Base-by-base conservation (phyloP, 2,113 vertebrate genomes). In the Pomatostomus ruficeps region DNA sequence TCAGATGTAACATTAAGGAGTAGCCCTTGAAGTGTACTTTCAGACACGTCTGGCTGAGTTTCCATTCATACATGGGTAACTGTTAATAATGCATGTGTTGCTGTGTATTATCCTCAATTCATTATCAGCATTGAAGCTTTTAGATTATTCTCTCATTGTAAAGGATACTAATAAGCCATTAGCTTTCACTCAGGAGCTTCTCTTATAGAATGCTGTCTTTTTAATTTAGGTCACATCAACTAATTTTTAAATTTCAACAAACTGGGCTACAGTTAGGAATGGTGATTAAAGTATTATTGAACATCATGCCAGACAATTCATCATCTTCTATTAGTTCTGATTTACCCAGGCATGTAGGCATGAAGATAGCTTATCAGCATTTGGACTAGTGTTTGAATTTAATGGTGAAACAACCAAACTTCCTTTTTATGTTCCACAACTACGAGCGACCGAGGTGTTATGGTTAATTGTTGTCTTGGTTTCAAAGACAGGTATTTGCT, bases 221-320 rank as follows among this genome's bases (percentile, higher is more conserved):
- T 89, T 80, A 89, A 92, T 96, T 93, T 86, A 91, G 80, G 17
- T 88, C 36, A 42, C 7, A 31, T 95, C 54, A 93, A 90, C 72
- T 91, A 95, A 91, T 95, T 90, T 97, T 72, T 95, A 85, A 74
- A 96, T 96, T 91, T 96, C 89, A 88, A 91, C 63, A 96, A 94
- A 68, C 23, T 62, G 78, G 81, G 29, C 57, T 90, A 57, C 57
- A 91, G 87, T 75, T 95, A 77, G 43, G 59, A 96, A 58, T 67
- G 70, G 33, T 88, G 54, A 96, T 95, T 94, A 94, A 96, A 95
- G 29, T 77, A 43, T 89, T 91, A 80, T 59, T 95, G 88, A 94
- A 92, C 33, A 68, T 58, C 29, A 72, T 85, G 43, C 48, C 29
- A 59, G 55, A 45, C 7, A 94, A 79, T 95, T 94, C 48, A 80